These are phyloP conservation scores for Ictalurus furcatus DNA, from an alignment of 2,113 vertebrate genomes.

Conservation along the genomic window DNA sequence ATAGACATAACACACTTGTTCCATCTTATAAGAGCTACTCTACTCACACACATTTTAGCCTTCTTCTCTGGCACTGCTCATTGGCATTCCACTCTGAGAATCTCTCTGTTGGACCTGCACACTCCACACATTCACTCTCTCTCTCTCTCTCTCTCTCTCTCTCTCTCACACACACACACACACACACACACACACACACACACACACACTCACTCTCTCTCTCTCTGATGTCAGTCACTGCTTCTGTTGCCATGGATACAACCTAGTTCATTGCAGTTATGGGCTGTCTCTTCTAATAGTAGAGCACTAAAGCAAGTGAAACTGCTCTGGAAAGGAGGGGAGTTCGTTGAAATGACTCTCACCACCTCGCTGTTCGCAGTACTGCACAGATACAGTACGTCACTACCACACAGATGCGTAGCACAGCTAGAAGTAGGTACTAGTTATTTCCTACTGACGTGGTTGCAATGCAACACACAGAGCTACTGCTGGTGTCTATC, in stretches of 20 bases:
- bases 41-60: constrained; percentile 21
- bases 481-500: not conserved
- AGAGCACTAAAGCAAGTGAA: constrained; percentile 61
- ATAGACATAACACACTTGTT: not conserved
- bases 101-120: constrained; percentile 59
- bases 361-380: not conserved
- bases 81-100: constrained; percentile 58
- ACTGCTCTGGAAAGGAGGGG: constrained; percentile 1
- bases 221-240: constrained; percentile 69
- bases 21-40: not conserved
- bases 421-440: not conserved
- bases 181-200: constrained; percentile 62
- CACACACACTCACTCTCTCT: constrained; percentile 11
- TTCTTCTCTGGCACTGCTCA: constrained; percentile 36
- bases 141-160: no score
- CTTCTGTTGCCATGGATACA: constrained; percentile 76
- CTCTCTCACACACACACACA: constrained; percentile 54
- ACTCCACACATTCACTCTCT: constrained; percentile 5
- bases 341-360: constrained; percentile 32
- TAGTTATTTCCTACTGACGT: not conserved
- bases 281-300: constrained; percentile 56
- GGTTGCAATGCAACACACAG: not conserved
- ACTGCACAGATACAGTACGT: not conserved
- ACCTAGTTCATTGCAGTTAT: constrained; percentile 73
- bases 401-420: not conserved